Evolutionary conservation across 2,888 invertebrate species (phyloP).

Genomic region (Antheraea assamensis): DNA sequence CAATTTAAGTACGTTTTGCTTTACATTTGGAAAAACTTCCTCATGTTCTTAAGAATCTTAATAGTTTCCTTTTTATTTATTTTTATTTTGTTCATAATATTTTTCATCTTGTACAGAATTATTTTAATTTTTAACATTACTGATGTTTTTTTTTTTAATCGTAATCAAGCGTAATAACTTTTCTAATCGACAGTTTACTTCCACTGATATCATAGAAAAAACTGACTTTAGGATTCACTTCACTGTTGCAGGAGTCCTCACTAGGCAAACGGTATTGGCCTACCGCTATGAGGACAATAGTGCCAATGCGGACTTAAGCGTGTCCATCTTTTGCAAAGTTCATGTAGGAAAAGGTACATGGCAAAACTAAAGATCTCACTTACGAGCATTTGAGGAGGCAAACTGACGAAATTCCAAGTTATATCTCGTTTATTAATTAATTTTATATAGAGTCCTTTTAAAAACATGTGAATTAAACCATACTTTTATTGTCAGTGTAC

Average conservation of each 20-base stretch:
- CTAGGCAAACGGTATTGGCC: conserved; percentile 78
- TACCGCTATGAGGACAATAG: conserved; percentile 79
- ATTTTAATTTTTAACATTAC: not conserved
- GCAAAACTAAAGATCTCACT: conserved; percentile 20
- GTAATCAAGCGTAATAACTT: not conserved
- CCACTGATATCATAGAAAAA: not conserved
- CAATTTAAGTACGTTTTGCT: not conserved
- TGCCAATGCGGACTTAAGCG: conserved; percentile 77
- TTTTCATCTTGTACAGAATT: not conserved
- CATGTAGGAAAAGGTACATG: conserved; percentile 82
- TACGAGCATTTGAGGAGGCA: conserved; percentile 10
- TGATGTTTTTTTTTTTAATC: not conserved
- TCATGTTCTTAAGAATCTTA: not conserved
- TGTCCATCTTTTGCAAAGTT: conserved; percentile 81
- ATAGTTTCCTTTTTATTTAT: not conserved
- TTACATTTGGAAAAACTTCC: not conserved
- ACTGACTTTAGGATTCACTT: conserved; percentile 34
- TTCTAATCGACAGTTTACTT: not conserved
- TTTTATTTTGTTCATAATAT: not conserved
- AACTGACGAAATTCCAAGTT: not conserved
- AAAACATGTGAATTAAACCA: not conserved
- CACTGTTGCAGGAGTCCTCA: conserved; percentile 78
- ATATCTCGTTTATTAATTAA: not conserved
- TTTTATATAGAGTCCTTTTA: not conserved
- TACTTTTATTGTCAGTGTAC: not conserved